These are phyloP conservation scores for Ichneumon xanthorius DNA, from an alignment of 2,888 invertebrate genomes.

Conservation along the genomic window DNA sequence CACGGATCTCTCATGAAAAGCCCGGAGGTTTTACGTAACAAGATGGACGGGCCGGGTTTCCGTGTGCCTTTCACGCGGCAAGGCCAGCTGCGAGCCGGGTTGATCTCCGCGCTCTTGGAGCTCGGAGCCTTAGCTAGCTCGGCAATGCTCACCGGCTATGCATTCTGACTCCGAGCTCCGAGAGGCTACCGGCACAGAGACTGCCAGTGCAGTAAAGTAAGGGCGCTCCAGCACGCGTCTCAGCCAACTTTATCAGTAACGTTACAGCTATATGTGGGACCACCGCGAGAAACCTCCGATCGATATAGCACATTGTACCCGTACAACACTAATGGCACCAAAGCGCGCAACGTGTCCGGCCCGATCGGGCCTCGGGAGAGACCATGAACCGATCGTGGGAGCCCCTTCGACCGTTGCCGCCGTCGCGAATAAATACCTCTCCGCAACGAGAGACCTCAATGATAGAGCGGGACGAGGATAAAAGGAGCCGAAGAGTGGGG, in stretches of 20 bases:
- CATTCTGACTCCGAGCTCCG: slow-evolving; percentile 66
- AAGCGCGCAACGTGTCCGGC: slow-evolving; percentile 66
- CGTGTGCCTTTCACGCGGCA: slow-evolving; percentile 83
- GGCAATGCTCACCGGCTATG: slow-evolving; percentile 51
- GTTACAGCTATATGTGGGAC: slow-evolving; percentile 36
- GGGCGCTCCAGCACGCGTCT: slow-evolving; percentile 50
- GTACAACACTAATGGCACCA: slow-evolving; percentile 56
- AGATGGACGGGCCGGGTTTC: slow-evolving; percentile 83
- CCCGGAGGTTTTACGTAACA: slow-evolving; percentile 82
- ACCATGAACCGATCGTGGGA: slow-evolving; percentile 82
- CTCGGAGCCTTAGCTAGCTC: slow-evolving; percentile 43
- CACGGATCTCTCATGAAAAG: slow-evolving; percentile 79
- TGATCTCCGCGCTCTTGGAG: slow-evolving; percentile 66
- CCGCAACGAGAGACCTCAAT: slow-evolving; percentile 46
- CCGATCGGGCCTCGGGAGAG: slow-evolving; percentile 70
- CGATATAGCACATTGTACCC: slow-evolving; percentile 39
- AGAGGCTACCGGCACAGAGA: slow-evolving; percentile 21
- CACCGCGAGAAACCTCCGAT: slow-evolving; percentile 47
- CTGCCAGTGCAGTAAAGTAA: slow-evolving; percentile 31
- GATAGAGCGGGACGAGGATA: slow-evolving; percentile 61
- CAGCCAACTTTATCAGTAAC: neutral
- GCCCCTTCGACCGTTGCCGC: slow-evolving; percentile 71
- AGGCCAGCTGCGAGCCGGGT: slow-evolving; percentile 77
- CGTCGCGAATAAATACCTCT: slow-evolving; percentile 71
- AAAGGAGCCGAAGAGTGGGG: neutral